Evolutionary conservation across 2,797 vertebrate species (phyloP).

Genomic region (Psittacula derbiana): DNA sequence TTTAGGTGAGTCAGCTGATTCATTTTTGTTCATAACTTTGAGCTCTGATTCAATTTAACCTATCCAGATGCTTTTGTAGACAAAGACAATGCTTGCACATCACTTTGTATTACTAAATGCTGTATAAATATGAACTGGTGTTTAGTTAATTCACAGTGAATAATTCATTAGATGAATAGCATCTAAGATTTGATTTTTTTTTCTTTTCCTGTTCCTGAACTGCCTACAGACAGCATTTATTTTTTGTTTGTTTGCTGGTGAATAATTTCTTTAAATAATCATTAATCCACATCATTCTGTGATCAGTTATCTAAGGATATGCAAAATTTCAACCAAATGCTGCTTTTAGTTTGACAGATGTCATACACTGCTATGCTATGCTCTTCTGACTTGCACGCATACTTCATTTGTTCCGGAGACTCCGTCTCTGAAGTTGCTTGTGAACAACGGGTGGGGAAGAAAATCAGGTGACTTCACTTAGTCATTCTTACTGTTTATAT

Average conservation of each 20-base stretch:
- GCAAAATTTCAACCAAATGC: neutral
- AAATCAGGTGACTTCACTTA: neutral
- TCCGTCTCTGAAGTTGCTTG: neutral
- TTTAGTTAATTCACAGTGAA: constrained; percentile 5
- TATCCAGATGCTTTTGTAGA: neutral
- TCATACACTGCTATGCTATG: neutral
- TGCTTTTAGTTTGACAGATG: neutral
- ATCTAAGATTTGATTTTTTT: neutral
- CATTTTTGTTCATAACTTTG: neutral
- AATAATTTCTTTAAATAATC: constrained; percentile 11
- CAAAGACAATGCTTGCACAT: neutral
- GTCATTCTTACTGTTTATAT: neutral
- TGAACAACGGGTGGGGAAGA: neutral
- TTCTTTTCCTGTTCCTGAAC: neutral
- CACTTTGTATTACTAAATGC: neutral
- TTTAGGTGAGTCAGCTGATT: neutral
- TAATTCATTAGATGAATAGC: constrained; percentile 16
- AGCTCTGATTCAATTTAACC: neutral
- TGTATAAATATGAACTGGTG: neutral
- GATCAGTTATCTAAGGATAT: neutral
- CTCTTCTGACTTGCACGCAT: neutral
- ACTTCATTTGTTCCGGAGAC: neutral
- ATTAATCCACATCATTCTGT: neutral
- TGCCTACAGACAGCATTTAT: neutral
- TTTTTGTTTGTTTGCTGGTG: neutral